Percentiles rank a stretch among this genome's conserved stretches.
Conservation (phyloP, 2,888 invertebrate genomes). For the Hyposoter dolosus region DNA sequence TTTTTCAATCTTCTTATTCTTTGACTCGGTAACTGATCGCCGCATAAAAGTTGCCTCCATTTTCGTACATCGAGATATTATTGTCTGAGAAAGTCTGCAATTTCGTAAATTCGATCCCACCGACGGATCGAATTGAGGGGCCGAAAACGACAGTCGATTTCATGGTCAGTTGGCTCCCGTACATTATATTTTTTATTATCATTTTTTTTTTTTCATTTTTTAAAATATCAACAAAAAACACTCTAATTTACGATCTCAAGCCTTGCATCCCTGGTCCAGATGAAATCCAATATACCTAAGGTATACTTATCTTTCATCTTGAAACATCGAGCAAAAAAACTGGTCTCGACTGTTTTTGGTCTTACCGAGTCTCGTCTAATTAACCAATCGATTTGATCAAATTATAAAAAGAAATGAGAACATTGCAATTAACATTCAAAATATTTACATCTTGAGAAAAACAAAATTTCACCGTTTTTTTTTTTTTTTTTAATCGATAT, state of each 20-base stretch:
- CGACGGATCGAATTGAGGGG: slow-evolving; percentile 19
- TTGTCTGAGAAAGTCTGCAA: slow-evolving; percentile 44
- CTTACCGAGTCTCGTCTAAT: neutral
- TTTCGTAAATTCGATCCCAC: slow-evolving; percentile 47
- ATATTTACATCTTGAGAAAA: neutral
- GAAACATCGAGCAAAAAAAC: neutral
- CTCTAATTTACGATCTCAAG: slow-evolving; percentile 9
- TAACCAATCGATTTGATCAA: neutral
- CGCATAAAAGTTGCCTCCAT: slow-evolving; percentile 1
- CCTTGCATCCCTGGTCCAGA: slow-evolving; percentile 13
- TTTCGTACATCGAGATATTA: slow-evolving; percentile 5
- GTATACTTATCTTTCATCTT: slow-evolving; percentile 15
- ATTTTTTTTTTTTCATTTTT: neutral
- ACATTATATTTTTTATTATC: neutral
- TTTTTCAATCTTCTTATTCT: neutral
- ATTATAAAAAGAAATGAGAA: neutral
- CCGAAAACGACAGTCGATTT: slow-evolving; percentile 26
- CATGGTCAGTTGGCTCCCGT: slow-evolving; percentile 18
- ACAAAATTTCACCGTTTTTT: neutral
- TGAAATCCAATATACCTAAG: slow-evolving; percentile 10
- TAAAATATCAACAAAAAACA: neutral
- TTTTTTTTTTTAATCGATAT: neutral
- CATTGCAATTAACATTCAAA: neutral
- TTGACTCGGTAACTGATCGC: slow-evolving; percentile 1
- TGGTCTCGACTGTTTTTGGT: neutral